phyloP scores from a whole-genome alignment of 2,888 invertebrate genomes.

The Ophonus ardosiacus region DNA sequence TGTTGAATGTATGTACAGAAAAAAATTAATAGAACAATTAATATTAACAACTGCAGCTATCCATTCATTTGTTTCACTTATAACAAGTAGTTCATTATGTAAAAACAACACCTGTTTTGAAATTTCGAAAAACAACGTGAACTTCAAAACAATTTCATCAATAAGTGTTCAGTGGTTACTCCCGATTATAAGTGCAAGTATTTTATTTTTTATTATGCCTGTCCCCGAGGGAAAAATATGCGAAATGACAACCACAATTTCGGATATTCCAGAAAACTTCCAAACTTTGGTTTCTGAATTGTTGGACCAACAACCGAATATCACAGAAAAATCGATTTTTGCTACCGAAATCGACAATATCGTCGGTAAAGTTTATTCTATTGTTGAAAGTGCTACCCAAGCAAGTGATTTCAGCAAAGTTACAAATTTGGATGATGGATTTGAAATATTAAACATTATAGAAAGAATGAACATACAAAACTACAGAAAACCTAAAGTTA shows the following conservation, averaged over 20 bases:
- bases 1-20: conserved; percentile 64
- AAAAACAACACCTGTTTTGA: conserved; percentile 24
- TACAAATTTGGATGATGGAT: conserved; percentile 62
- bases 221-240: conserved; percentile 24
- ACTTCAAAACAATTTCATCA: not conserved
- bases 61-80: conserved; percentile 71
- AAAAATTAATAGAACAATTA: conserved; percentile 70
- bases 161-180: conserved; percentile 45
- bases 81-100: conserved; percentile 63
- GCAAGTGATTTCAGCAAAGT: conserved; percentile 61
- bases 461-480: conserved; percentile 46
- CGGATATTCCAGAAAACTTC: conserved; percentile 60
- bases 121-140: conserved; percentile 16
- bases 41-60: conserved; percentile 71
- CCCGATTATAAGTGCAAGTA: conserved; percentile 63
- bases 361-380: conserved; percentile 71
- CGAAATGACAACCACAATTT: conserved; percentile 13
- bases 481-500: conserved; percentile 14
- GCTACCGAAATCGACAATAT: conserved; percentile 70
- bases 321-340: conserved; percentile 65
- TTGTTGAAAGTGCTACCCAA: conserved; percentile 68
- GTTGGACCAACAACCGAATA: conserved; percentile 69
- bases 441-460: conserved; percentile 56
- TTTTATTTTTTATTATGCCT: conserved; percentile 68
- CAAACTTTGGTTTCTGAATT: conserved; percentile 66